Percentiles rank a stretch among this genome's conserved stretches.
These are phyloP conservation scores for Melieria crassipennis DNA, from an alignment of 2,888 invertebrate species.

Conservation along the genomic window DNA sequence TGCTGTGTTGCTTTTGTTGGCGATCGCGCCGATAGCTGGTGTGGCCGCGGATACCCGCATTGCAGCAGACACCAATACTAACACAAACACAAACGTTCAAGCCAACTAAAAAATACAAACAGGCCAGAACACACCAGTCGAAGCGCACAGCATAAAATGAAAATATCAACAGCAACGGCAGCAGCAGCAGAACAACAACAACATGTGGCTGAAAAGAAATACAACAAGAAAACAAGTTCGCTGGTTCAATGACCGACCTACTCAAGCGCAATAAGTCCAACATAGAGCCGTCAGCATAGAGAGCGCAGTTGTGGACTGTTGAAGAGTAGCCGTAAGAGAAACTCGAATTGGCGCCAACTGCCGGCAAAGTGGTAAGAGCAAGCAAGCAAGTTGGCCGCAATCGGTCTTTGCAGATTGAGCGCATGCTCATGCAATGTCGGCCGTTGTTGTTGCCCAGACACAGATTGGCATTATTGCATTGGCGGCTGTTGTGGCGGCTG, in stretches of 20 bases:
- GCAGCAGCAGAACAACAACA: slow-evolving; percentile 9
- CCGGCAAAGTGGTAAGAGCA: too few relatives aligned
- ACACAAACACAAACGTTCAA: slow-evolving; percentile 5
- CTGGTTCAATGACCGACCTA: slow-evolving; percentile 67
- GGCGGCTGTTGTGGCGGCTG: neutral
- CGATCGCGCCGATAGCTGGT: slow-evolving; percentile 11
- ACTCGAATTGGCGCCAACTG: neutral
- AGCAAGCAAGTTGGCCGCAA: too few relatives aligned
- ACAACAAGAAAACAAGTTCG: slow-evolving; percentile 58
- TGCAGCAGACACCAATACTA: slow-evolving; percentile 4
- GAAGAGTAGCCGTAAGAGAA: slow-evolving; percentile 20
- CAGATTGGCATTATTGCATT: neutral
- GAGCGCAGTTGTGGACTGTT: neutral
- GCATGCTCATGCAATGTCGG: neutral
- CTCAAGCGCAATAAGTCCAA: slow-evolving; percentile 62
- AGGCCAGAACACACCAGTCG: neutral
- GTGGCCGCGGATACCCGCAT: slow-evolving; percentile 2
- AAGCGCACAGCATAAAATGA: slow-evolving; percentile 17
- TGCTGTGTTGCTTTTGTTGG: slow-evolving; percentile 18
- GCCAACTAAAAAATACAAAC: slow-evolving; percentile 6
- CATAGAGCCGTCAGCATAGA: slow-evolving; percentile 15
- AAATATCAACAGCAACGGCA: neutral
- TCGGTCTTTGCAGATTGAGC: slow-evolving; percentile 3
- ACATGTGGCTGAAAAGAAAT: slow-evolving; percentile 19
- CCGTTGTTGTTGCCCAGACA: neutral